Conservation (phyloP, 2,888 invertebrate species). For the Poecilus cupreus region DNA sequence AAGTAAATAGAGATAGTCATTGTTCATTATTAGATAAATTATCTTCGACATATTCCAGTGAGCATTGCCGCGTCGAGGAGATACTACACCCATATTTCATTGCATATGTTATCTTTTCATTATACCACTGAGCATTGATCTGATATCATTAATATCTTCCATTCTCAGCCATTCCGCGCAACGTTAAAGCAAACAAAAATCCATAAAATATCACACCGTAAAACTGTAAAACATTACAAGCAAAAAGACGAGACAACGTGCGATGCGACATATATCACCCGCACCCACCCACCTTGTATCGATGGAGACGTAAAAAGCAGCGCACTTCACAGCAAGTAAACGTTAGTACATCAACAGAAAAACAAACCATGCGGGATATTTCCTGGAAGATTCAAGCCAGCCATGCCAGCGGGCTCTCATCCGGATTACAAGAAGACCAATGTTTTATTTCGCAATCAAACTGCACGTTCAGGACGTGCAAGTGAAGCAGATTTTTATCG, state of each 20-base stretch:
- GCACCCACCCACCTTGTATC: constrained; percentile 13
- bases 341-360: constrained; percentile 20
- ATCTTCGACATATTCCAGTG: constrained; percentile 22
- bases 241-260: neutral
- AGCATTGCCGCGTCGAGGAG: constrained; percentile 4
- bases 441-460: constrained; percentile 43
- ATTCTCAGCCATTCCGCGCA: neutral
- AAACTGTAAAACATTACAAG: constrained; percentile 16
- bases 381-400: neutral
- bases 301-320: constrained; percentile 1
- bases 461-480: constrained; percentile 7
- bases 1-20: neutral
- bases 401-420: neutral
- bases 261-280: constrained; percentile 22
- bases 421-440: constrained; percentile 34
- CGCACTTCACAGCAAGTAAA: constrained; percentile 23
- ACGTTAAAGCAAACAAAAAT: constrained; percentile 10
- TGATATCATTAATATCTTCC: constrained; percentile 22
- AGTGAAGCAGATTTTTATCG: constrained; percentile 35
- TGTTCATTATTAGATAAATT: neutral
- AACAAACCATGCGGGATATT: constrained; percentile 23
- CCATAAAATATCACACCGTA: constrained; percentile 20
- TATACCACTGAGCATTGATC: neutral
- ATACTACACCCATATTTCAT: neutral
- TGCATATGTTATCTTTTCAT: constrained; percentile 34